phyloP scores from a whole-genome alignment of 2,113 vertebrate genomes.

The Myiagra hebetior region DNA sequence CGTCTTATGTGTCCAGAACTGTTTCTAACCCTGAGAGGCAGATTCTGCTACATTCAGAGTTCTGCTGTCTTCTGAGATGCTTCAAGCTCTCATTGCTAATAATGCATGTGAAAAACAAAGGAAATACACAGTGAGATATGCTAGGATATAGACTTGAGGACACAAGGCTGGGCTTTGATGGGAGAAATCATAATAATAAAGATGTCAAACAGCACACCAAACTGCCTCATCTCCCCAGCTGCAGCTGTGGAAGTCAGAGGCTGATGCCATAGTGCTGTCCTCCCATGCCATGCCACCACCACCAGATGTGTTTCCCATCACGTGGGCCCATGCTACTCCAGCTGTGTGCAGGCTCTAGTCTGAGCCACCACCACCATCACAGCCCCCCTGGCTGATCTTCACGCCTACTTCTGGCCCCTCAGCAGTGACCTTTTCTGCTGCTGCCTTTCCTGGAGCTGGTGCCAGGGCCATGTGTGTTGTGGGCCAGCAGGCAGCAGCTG shows the following conservation, averaged over 20 bases:
- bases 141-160: neutral
- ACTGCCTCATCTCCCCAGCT: neutral
- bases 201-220: neutral
- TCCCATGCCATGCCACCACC: fast-evolving
- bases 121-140: neutral
- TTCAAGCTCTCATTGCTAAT: neutral
- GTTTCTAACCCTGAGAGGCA: neutral
- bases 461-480: fast-evolving
- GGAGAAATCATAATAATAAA: neutral
- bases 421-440: fast-evolving
- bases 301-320: neutral
- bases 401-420: neutral
- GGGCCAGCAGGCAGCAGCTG: neutral
- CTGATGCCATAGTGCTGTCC: fast-evolving
- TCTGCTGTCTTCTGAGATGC: neutral
- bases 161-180: neutral
- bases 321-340: fast-evolving
- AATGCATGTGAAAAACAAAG: neutral
- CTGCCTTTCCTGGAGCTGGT: neutral
- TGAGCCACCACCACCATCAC: neutral
- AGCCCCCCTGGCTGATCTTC: neutral
- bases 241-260: neutral
- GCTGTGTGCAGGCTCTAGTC: neutral
- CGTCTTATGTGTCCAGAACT: neutral
- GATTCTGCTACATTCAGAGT: neutral